Evolutionary conservation across 1,140 invertebrate species (phyloP).

Genomic region (Teleogryllus occipitalis): DNA sequence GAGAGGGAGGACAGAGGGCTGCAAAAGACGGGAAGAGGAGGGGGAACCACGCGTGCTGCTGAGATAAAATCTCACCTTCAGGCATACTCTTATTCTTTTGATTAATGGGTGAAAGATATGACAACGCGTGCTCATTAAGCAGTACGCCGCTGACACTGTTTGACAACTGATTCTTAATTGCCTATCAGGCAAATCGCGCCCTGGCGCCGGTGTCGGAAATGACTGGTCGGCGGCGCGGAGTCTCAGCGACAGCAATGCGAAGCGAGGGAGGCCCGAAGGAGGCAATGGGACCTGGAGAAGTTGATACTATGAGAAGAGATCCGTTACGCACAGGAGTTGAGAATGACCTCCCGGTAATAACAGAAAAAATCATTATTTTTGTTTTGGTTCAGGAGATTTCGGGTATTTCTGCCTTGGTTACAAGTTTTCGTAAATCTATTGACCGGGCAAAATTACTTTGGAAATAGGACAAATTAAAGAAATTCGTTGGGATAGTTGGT

Average conservation of each 20-base stretch:
- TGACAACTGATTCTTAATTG: constrained; percentile 1
- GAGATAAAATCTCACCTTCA: not conserved
- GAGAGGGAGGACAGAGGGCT: too few relatives aligned
- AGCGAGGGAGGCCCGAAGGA: not conserved
- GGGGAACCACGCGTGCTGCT: not conserved
- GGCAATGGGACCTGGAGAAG: not conserved
- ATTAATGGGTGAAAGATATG: not conserved
- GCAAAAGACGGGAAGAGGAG: not conserved
- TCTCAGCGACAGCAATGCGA: not conserved
- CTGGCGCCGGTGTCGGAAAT: not conserved
- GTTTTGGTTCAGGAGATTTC: too few relatives aligned
- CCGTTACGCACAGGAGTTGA: not conserved
- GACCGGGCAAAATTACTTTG: too few relatives aligned
- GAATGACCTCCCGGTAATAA: not conserved
- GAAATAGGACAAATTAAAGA: too few relatives aligned
- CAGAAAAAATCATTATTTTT: too few relatives aligned
- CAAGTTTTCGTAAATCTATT: too few relatives aligned
- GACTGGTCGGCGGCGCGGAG: not conserved
- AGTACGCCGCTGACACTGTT: not conserved
- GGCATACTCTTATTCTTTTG: not conserved
- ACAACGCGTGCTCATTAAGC: not conserved
- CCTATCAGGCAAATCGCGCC: not conserved
- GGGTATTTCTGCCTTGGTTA: too few relatives aligned
- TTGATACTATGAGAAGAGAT: not conserved
- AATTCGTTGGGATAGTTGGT: too few relatives aligned